Evolutionary conservation across 2,797 vertebrate species (phyloP), one percentile per base, ranked within the genome.

Genomic region (Pseudotriccus pelzelni): DNA sequence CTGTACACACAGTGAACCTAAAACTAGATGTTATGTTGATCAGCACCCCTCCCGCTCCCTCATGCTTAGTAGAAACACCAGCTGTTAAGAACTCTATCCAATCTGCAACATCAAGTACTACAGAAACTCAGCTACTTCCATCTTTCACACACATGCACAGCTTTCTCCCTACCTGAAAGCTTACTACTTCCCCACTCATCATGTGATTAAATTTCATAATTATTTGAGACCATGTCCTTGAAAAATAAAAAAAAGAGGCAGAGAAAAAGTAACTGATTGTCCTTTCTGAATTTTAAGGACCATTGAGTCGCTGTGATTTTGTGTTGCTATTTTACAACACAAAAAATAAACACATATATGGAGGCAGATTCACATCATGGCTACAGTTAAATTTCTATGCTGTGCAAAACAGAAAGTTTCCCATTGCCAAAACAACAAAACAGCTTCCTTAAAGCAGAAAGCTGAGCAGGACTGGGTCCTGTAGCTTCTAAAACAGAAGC

Each of bases 401-500:
- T 55, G 67, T 1, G 0, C 49, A 81, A 90, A 84, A 39, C 55
- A 44, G 32, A 92, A 94, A 94, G 93, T 94, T 95, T 67, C 50
- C 64, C 43, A 87, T 34, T 83, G 72, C 79, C 73, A 78, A 84
- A 91, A 91, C 72, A 93, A 89, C 79, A 64, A 80, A 91, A 87
- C 5, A 83, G 70, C 74, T 92, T 73, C 23, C 75, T 82, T 47
- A 44, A 84, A 72, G 82, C 20, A 50, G 24, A 72, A 72, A 84
- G 36, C 81, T 64, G 59, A 83, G 34, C n/a, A 88, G n/a, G 23
- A 77, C 37, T 37, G 39, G 39, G 37, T 69, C n/a, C 46, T 66
- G 30, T 0, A 34, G 43, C 15, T 74, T 55, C 64, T 62, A 67
- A 39, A 28, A 60, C 8, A 89, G 46, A 75, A 64, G 39, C 30